Base-by-base conservation (phyloP, 1,140 invertebrate species). In the Papilio aristodemus region DNA sequence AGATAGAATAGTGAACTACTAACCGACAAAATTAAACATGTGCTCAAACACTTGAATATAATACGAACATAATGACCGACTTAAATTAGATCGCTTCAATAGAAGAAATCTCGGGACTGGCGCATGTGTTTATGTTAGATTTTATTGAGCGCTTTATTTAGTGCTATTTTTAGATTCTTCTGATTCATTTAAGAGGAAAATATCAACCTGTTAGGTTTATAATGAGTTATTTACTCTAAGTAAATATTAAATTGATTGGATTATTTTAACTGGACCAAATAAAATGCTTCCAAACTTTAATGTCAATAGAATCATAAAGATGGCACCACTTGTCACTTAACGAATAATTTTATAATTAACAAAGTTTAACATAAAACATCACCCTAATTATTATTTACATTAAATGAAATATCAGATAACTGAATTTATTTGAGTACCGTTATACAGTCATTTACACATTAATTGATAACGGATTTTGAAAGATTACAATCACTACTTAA, bases 81-180 rank as follows among this genome's bases (percentile, higher is more conserved):
- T 76, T 50, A 73, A 83, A 77, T 83, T 76, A 27, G 71, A 64
- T 66, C 73, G 10, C 19, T 71, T 74, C 57, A 27, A 75, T 73
- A 70, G 68, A 70, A 73, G 72, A 68, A 70, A 72, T 71, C 77
- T 63, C 59, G 70, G 71, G 75, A 78, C 83, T 83, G 77, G 86
- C 86, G 87, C 87, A 87, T 90, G 87, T 84, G 86, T 87, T 85
- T 79, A 81, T 78, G 63, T 66, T 66, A 66, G 75, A 84, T 76
- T 86, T 84, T 90, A 90, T 90, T 86, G 87, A 90, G 80, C 85
- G 81, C 79, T 74, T 80, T 77, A 67, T 75, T 82, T 81, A 67
- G 64, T 50, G 78, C 82, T 89, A 88, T 90, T 86, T 88, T 85
- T 90, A 86, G 86, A 80, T 25, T 50, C n/a, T n/a, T 66, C 13